A percentile compares a stretch with the other conserved stretches of the same genome.
These are phyloP conservation scores for Poeciliopsis occidentalis DNA, from an alignment of 2,113 vertebrate genomes.

Conservation along the genomic window DNA sequence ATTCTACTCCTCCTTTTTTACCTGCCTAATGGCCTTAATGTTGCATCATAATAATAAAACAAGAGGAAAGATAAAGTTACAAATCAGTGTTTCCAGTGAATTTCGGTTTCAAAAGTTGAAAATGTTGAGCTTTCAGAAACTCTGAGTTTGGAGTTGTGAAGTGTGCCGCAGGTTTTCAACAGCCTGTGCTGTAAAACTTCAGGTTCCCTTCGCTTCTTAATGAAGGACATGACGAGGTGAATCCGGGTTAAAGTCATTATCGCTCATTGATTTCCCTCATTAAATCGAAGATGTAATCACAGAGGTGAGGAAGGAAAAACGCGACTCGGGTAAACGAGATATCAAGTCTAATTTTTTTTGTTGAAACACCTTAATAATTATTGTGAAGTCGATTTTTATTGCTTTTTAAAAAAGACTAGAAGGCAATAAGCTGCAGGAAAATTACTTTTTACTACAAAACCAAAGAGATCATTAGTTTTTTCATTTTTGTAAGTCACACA, in stretches of 20 bases:
- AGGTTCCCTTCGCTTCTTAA: slow-evolving; percentile 18
- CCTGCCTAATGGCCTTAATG: too few species aligned
- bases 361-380: neutral
- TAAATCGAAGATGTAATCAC: slow-evolving; percentile 34
- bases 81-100: too few species aligned
- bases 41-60: too few species aligned
- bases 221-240: slow-evolving; percentile 27
- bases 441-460: neutral
- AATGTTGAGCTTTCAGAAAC: too few species aligned
- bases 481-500: too few species aligned
- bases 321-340: neutral
- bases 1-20: too few species aligned
- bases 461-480: too few species aligned
- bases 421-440: neutral
- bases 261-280: slow-evolving; percentile 33
- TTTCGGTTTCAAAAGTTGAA: too few species aligned
- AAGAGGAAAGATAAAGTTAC: too few species aligned
- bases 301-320: slow-evolving; percentile 5
- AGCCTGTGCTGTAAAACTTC: too few species aligned
- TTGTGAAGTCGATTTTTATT: neutral
- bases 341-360: neutral
- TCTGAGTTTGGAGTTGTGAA: too few species aligned
- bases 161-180: too few species aligned
- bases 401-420: neutral
- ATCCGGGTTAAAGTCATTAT: slow-evolving; percentile 42